Evolutionary conservation across 2,888 invertebrate genomes (phyloP).

Genomic region (Conchocele bisecta): DNA sequence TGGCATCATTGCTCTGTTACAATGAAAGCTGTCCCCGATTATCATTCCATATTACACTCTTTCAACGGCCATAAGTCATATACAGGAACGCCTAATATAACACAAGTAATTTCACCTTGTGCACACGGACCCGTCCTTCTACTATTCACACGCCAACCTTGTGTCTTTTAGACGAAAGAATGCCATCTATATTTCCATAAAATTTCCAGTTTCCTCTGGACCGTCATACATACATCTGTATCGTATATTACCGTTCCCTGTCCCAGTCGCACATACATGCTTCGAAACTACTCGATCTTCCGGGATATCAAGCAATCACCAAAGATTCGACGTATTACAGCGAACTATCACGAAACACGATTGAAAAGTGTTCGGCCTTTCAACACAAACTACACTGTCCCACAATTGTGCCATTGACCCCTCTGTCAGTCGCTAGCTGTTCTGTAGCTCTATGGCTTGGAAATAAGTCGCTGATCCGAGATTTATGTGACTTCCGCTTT

Average conservation of each 20-base stretch:
- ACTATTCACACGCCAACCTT: conserved; percentile 3
- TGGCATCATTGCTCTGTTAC: background rate
- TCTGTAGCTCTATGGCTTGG: background rate
- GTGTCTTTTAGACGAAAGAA: conserved; percentile 1
- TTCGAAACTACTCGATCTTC: background rate
- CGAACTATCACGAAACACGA: background rate
- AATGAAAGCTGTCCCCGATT: background rate
- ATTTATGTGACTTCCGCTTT: conserved; percentile 10
- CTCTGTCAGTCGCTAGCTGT: background rate
- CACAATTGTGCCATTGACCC: background rate
- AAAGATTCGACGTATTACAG: background rate
- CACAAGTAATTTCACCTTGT: background rate
- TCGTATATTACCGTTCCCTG: background rate
- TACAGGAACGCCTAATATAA: background rate
- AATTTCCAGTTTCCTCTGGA: background rate
- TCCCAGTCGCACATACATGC: background rate
- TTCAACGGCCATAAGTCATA: background rate
- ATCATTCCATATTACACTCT: background rate
- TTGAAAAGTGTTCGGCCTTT: background rate
- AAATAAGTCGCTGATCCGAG: background rate
- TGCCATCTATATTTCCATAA: conserved; percentile 3
- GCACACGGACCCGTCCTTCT: conserved; percentile 4
- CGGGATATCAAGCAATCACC: background rate
- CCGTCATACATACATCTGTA: background rate
- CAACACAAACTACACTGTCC: background rate